phyloP scores from a whole-genome alignment of 1,140 invertebrate species.

The Drosophila ficusphila region DNA sequence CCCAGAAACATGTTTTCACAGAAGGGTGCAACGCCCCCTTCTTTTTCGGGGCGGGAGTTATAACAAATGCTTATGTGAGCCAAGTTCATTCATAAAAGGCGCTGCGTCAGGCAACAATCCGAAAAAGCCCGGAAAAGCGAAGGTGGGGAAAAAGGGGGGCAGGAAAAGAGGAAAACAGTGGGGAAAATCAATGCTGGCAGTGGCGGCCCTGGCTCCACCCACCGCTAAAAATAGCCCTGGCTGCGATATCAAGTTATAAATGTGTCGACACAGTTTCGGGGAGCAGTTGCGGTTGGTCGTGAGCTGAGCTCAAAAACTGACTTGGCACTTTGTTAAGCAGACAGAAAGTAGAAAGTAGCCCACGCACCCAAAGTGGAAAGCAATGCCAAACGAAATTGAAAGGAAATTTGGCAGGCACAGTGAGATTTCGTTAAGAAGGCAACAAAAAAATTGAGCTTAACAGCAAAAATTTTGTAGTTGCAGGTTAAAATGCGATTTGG shows the following conservation, averaged over 20 bases:
- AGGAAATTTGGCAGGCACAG: conserved; percentile 35
- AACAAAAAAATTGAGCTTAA: no score
- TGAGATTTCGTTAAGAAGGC: neutral
- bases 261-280: conserved; percentile 28
- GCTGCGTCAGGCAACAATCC: conserved; percentile 52
- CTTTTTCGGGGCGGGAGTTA: conserved; percentile 15
- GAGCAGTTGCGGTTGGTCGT: conserved; percentile 16
- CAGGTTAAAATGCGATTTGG: no score
- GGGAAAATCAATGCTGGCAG: conserved; percentile 29
- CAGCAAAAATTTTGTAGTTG: no score
- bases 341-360: conserved; percentile 31
- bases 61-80: conserved; percentile 50
- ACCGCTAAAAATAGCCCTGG: conserved; percentile 33
- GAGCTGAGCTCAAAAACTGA: conserved; percentile 46
- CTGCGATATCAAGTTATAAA: conserved; percentile 37
- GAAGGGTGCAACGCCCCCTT: conserved; percentile 46
- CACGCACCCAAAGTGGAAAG: conserved; percentile 20
- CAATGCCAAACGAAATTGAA: conserved; percentile 37
- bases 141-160: neutral
- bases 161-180: conserved; percentile 12
- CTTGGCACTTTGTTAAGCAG: conserved; percentile 40
- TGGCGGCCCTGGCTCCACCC: conserved; percentile 24
- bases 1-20: neutral
- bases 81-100: conserved; percentile 79
- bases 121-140: conserved; percentile 25